Conservation (phyloP, 2,113 vertebrate species). For the Oncorhynchus kisutch region DNA sequence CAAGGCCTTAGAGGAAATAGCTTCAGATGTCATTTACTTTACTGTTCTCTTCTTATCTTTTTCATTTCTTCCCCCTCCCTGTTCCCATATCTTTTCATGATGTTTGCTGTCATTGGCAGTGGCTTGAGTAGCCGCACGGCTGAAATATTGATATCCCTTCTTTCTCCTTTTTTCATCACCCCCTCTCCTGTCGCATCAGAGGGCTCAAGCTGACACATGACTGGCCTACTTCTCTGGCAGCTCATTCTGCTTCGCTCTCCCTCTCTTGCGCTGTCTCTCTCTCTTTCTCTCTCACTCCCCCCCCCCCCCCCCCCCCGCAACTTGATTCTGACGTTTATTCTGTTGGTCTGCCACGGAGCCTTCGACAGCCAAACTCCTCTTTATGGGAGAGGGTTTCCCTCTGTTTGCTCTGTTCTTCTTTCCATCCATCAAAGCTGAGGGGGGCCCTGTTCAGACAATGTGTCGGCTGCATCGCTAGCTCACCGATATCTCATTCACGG, state of each 20-base stretch:
- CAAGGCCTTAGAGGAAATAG: constrained; percentile 69
- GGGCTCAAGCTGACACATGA: constrained; percentile 47
- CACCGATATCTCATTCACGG: constrained; percentile 45
- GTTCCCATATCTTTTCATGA: constrained; percentile 80
- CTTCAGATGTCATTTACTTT: constrained; percentile 81
- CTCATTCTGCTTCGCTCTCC: constrained; percentile 37
- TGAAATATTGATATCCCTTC: constrained; percentile 74
- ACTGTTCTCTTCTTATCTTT: constrained; percentile 80
- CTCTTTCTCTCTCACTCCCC: too few species aligned
- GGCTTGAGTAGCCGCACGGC: constrained; percentile 69
- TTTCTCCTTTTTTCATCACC: neutral
- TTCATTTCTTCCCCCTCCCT: constrained; percentile 73
- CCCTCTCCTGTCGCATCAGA: constrained; percentile 29
- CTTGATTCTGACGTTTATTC: constrained; percentile 34
- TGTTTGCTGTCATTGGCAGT: constrained; percentile 77
- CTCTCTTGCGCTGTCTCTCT: constrained; percentile 26
- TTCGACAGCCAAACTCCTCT: constrained; percentile 20
- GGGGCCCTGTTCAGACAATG: constrained; percentile 41
- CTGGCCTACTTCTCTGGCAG: constrained; percentile 46
- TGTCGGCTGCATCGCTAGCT: constrained; percentile 47
- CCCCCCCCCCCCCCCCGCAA: neutral
- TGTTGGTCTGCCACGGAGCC: constrained; percentile 29
- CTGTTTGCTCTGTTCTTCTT: constrained; percentile 46
- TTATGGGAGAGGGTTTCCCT: constrained; percentile 23
- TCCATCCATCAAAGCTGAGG: constrained; percentile 55